These are phyloP conservation scores for Cheilosia soror DNA, from an alignment of 2,888 invertebrate genomes.

Conservation along the genomic window DNA sequence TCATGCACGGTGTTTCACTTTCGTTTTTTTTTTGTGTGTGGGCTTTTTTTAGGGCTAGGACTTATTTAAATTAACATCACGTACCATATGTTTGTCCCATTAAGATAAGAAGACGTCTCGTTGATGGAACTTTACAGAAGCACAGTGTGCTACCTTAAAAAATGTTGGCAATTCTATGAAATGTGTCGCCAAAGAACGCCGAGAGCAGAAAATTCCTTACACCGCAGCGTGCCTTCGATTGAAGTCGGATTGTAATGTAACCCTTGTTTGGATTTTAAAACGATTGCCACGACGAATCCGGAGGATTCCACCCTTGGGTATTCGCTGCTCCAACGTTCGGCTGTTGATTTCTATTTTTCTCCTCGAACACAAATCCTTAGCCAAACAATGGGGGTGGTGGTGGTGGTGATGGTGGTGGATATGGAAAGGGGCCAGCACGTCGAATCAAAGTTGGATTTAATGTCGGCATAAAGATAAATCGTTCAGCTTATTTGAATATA, in stretches of 20 bases:
- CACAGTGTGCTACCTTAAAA: slow-evolving; percentile 49
- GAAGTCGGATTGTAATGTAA: slow-evolving; percentile 60
- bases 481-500: slow-evolving; percentile 74
- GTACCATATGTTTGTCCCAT: slow-evolving; percentile 74
- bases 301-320: slow-evolving; percentile 18
- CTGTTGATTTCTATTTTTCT: slow-evolving; percentile 26
- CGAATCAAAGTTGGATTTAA: slow-evolving; percentile 59
- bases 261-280: slow-evolving; percentile 70
- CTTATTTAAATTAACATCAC: slow-evolving; percentile 75
- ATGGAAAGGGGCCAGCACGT: slow-evolving; percentile 4
- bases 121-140: slow-evolving; percentile 39
- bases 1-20: slow-evolving; percentile 21
- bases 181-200: slow-evolving; percentile 56
- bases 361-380: slow-evolving; percentile 11
- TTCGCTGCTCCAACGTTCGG: neutral
- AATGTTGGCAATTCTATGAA: slow-evolving; percentile 50
- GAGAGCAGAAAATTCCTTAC: slow-evolving; percentile 37
- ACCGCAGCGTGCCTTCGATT: slow-evolving; percentile 42
- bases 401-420: slow-evolving; percentile 2
- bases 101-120: slow-evolving; percentile 67
- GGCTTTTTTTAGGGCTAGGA: slow-evolving; percentile 14
- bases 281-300: slow-evolving; percentile 64
- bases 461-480: slow-evolving; percentile 72
- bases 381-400: slow-evolving; percentile 1
- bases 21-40: slow-evolving; percentile 1